Evolutionary conservation across 2,888 invertebrate genomes (phyloP), one percentile per base, ranked within the genome.

Genomic region (Ornithoptera alexandrae): DNA sequence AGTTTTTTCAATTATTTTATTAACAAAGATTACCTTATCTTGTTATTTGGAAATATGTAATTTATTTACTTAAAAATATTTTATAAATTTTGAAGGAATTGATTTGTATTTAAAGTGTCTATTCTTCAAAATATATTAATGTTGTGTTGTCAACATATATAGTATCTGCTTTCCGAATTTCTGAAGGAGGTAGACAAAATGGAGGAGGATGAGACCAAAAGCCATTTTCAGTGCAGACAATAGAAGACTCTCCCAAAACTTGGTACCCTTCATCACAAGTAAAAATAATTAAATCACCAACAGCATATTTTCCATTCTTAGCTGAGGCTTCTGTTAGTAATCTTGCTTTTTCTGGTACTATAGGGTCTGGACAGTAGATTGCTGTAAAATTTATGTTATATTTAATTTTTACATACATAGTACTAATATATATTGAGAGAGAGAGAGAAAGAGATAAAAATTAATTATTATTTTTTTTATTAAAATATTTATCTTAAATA

Each of bases 151-250:
- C 92, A 60, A 90, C 79, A 61, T 82, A 87, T 56, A 92, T 91
- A 0, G 90, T 90, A 67, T 91, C 90, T 0, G 87, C 72, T 72
- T 86, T 87, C 10, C 80, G 78, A 17, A 86, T 80, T 56, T 88
- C 85, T 0, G 88, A 84, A 0, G 88, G 89, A 0, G 82, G 85
- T 2, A 90, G 77, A 94, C 97, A 97, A 83, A 96, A 95, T 63
- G 97, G 97, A 17, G 97, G 95, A 30, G 96, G 95, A 84, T 97
- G 96, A 2, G 97, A 97, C 97, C 97, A 97, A 81, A 95, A 96
- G 62, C 97, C 97, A 72, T 95, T 96, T 84, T 97, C 97, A 8
- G 96, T 97, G 89, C 97, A 97, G 62, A 97, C 96, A 76, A 97
- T 95, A 73, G 96, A 96, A 0, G 95, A 94, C 83, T 97, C 97